Evolutionary conservation across 2,888 invertebrate species (phyloP).

Genomic region (Brenthis hecate): DNA sequence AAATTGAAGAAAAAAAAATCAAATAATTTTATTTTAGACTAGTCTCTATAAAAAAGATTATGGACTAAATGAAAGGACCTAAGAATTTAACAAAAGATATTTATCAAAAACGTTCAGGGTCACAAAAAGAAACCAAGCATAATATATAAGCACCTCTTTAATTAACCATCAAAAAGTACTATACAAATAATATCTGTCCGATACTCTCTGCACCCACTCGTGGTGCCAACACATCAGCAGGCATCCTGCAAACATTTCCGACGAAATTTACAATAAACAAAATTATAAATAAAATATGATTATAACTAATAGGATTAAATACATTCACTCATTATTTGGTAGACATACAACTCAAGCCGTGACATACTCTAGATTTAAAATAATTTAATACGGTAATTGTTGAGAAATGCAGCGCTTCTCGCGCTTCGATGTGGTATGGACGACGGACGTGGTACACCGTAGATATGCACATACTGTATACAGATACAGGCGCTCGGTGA

Average conservation of each 20-base stretch:
- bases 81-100: too few species aligned
- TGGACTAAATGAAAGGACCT: too few species aligned
- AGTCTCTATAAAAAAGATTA: too few species aligned
- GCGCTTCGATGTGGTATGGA: constrained; percentile 48
- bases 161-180: constrained; percentile 75
- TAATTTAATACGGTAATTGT: constrained; percentile 48
- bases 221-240: constrained; percentile 61
- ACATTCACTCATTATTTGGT: constrained; percentile 69
- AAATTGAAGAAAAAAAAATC: too few species aligned
- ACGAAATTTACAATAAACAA: constrained; percentile 60
- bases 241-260: constrained; percentile 55
- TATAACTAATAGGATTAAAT: constrained; percentile 77
- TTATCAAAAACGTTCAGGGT: not conserved
- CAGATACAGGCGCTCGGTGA: not conserved
- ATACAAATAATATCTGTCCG: constrained; percentile 71
- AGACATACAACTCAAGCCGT: constrained; percentile 61
- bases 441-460: constrained; percentile 49
- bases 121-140: constrained; percentile 45
- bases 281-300: constrained; percentile 63
- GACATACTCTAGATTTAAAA: constrained; percentile 60
- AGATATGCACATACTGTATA: constrained; percentile 40
- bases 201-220: constrained; percentile 63
- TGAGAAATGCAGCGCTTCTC: constrained; percentile 35
- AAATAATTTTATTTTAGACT: too few species aligned
- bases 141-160: constrained; percentile 78